phyloP scores from a whole-genome alignment of 2,888 invertebrate species.

The Oithona nana region DNA sequence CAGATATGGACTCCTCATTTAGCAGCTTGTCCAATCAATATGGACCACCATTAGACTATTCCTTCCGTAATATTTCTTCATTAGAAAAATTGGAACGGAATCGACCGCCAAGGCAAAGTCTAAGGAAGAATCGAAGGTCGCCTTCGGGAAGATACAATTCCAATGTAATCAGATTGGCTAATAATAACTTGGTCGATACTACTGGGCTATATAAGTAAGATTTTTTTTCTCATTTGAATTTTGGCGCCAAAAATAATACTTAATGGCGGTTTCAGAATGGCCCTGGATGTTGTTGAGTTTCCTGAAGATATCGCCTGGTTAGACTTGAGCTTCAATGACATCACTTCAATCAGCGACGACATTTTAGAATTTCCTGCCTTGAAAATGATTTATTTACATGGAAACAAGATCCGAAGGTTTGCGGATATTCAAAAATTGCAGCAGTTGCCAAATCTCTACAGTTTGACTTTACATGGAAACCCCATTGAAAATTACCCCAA shows the following conservation, averaged over 20 bases:
- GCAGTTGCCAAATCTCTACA: conserved; percentile 22
- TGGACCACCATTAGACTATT: conserved; percentile 15
- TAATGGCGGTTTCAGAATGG: too few relatives aligned
- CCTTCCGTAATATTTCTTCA: conserved; percentile 9
- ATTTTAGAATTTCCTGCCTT: conserved; percentile 21
- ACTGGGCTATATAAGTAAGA: background rate
- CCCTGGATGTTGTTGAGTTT: conserved; percentile 22
- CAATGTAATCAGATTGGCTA: conserved; percentile 14
- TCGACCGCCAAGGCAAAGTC: conserved; percentile 5
- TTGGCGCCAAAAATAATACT: background rate
- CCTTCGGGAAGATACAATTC: conserved; percentile 13
- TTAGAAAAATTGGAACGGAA: background rate
- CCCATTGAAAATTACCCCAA: conserved; percentile 25
- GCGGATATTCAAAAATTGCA: conserved; percentile 21
- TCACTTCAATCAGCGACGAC: conserved; percentile 22
- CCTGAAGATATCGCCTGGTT: conserved; percentile 24
- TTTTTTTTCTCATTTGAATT: background rate
- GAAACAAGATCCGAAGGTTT: conserved; percentile 21
- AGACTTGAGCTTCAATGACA: conserved; percentile 24
- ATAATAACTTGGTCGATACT: conserved; percentile 12
- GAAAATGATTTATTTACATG: conserved; percentile 24
- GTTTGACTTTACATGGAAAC: conserved; percentile 24
- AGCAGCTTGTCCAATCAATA: background rate
- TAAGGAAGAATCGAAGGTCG: conserved; percentile 4
- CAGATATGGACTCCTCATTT: background rate